phyloP scores from a whole-genome alignment of 2,113 vertebrate genomes.

The Rhinoptilus africanus region DNA sequence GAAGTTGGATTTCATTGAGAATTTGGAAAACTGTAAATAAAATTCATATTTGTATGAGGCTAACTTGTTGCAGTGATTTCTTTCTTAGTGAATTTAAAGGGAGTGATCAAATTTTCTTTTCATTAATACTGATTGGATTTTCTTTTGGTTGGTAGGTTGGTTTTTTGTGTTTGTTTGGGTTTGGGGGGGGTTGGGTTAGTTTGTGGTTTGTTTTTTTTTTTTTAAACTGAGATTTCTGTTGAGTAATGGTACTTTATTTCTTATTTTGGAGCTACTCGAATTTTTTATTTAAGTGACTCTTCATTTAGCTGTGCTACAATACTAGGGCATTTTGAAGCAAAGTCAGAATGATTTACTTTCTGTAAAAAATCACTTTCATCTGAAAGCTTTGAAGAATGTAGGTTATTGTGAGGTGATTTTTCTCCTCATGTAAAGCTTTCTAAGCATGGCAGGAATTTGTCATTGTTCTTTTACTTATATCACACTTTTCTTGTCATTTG shows the following conservation, averaged over 20 bases:
- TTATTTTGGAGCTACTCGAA: neutral
- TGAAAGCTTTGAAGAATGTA: neutral
- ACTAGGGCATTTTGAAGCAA: neutral
- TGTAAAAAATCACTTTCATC: neutral
- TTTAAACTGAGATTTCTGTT: neutral
- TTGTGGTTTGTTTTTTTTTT: neutral
- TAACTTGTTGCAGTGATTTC: conserved; percentile 21
- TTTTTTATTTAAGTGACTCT: neutral
- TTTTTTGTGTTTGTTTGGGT: neutral
- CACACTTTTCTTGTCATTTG: neutral
- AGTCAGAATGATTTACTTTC: neutral
- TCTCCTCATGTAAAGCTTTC: neutral
- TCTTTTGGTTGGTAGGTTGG: neutral
- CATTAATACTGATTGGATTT: neutral
- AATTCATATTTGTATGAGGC: conserved; percentile 67
- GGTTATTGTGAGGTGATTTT: neutral
- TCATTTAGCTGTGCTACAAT: neutral
- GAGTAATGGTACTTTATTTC: neutral
- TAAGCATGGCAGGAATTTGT: neutral
- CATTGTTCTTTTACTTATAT: neutral
- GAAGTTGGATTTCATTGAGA: conserved; percentile 48
- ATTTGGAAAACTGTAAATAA: conserved; percentile 65
- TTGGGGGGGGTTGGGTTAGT: neutral
- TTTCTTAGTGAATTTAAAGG: neutral
- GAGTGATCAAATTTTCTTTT: neutral